Evolutionary conservation across 2,113 vertebrate genomes (phyloP).

Genomic region (Paramisgurnus dabryanus): DNA sequence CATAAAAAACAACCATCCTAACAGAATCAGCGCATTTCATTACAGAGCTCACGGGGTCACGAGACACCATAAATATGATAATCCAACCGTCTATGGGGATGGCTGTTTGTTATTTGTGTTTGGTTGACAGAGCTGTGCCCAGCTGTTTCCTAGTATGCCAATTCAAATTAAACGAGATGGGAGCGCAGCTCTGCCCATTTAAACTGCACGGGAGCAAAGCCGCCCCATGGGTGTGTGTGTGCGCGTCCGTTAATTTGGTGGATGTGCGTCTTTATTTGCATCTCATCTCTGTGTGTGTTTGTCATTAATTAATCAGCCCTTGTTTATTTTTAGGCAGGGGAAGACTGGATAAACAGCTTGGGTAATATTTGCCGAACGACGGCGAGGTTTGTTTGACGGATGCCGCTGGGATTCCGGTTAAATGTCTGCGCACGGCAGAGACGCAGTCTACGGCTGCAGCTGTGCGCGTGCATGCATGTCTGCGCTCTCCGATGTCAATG

Average conservation of each 20-base stretch:
- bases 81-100: not conserved
- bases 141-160: slow-evolving; percentile 24
- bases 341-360: slow-evolving; percentile 42
- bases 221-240: not conserved
- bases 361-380: slow-evolving; percentile 13
- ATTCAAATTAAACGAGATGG: slow-evolving; percentile 31
- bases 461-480: not conserved
- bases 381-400: slow-evolving; percentile 34
- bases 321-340: slow-evolving; percentile 33
- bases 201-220: slow-evolving; percentile 18
- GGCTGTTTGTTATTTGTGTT: slow-evolving; percentile 24
- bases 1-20: slow-evolving; percentile 6
- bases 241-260: slow-evolving; percentile 1
- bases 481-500: too few relatives aligned
- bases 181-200: not conserved
- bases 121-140: slow-evolving; percentile 28
- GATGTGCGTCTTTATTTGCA: slow-evolving; percentile 26
- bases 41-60: slow-evolving; percentile 29
- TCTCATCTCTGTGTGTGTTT: slow-evolving; percentile 37
- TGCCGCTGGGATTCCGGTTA: slow-evolving; percentile 28
- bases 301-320: slow-evolving; percentile 42
- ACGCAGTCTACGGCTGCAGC: slow-evolving; percentile 8
- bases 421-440: not conserved
- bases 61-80: slow-evolving; percentile 38
- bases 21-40: slow-evolving; percentile 19